Evolutionary conservation across 1,140 invertebrate genomes (phyloP).

Genomic region (Atopsyche davidsoni): DNA sequence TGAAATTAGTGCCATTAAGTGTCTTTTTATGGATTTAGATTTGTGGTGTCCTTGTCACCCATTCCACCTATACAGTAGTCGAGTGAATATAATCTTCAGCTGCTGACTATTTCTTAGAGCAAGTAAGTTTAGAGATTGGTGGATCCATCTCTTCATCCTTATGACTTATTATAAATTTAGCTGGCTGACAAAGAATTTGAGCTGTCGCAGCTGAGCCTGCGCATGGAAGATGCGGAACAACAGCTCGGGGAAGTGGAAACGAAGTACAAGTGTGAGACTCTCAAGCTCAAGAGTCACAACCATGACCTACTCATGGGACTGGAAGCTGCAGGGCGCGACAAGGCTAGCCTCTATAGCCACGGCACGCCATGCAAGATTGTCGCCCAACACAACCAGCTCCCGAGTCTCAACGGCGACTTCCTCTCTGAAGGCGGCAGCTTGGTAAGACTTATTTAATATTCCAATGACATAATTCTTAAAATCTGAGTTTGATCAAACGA

Average conservation of each 20-base stretch:
- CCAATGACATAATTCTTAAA: neutral
- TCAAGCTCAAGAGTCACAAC: slow-evolving; percentile 49
- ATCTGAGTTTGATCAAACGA: no score
- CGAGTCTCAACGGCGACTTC: slow-evolving; percentile 45
- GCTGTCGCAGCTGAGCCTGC: slow-evolving; percentile 57
- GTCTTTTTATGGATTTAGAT: no score
- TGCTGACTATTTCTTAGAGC: no score
- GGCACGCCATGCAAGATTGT: slow-evolving; percentile 34
- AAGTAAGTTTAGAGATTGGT: no score
- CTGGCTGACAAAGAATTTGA: slow-evolving; percentile 70
- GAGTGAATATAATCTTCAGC: no score
- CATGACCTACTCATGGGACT: slow-evolving; percentile 46
- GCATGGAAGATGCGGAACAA: slow-evolving; percentile 59
- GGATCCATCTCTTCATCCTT: no score
- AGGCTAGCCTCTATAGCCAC: slow-evolving; percentile 26
- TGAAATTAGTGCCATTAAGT: no score
- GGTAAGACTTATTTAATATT: slow-evolving; percentile 32
- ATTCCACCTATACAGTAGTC: no score
- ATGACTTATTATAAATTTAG: slow-evolving; percentile 39
- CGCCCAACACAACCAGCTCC: slow-evolving; percentile 25
- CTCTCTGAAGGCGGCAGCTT: slow-evolving; percentile 46
- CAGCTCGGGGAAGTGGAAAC: slow-evolving; percentile 56
- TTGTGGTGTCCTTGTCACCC: no score
- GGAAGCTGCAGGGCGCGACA: slow-evolving; percentile 39
- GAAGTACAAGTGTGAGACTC: slow-evolving; percentile 47